Conservation (phyloP, 2,888 invertebrate genomes). For the Chaetogeoica ovagalla region DNA sequence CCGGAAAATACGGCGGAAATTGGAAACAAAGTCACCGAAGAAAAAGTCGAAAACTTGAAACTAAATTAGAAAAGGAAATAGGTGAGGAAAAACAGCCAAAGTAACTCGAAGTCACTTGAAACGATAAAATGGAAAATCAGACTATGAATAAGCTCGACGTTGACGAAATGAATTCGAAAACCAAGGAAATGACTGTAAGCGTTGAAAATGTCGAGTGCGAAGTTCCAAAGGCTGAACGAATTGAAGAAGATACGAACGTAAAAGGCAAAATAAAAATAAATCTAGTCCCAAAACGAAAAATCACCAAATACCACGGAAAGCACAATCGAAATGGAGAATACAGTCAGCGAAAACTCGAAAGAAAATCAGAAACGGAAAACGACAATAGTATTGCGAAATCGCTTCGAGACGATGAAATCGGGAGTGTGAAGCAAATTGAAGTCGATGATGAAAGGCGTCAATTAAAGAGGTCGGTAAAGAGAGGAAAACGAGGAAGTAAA, state of each 20-base stretch:
- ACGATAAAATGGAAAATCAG: constrained; percentile 14
- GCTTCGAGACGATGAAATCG: constrained; percentile 51
- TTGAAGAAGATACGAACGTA: no score
- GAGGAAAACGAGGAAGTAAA: constrained; percentile 36
- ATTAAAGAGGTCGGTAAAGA: neutral
- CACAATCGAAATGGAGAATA: neutral
- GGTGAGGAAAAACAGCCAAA: constrained; percentile 53
- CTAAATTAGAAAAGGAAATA: constrained; percentile 8
- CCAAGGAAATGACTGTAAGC: constrained; percentile 46
- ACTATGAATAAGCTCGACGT: neutral
- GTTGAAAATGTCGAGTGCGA: neutral
- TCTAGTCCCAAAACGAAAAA: constrained; percentile 12
- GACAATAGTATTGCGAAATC: constrained; percentile 51
- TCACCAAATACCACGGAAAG: neutral
- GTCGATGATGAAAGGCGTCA: neutral
- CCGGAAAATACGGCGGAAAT: constrained; percentile 20
- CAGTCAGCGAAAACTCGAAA: constrained; percentile 3
- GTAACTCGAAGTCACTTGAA: constrained; percentile 53
- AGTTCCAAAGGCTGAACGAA: no score
- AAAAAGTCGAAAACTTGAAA: neutral
- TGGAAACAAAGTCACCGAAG: constrained; percentile 35
- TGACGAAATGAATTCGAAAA: neutral
- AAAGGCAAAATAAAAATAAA: no score
- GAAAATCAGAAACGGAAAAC: constrained; percentile 7
- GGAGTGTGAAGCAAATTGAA: neutral